phyloP scores from a whole-genome alignment of 2,888 invertebrate species.

The Caenorhabditis zanzibari region DNA sequence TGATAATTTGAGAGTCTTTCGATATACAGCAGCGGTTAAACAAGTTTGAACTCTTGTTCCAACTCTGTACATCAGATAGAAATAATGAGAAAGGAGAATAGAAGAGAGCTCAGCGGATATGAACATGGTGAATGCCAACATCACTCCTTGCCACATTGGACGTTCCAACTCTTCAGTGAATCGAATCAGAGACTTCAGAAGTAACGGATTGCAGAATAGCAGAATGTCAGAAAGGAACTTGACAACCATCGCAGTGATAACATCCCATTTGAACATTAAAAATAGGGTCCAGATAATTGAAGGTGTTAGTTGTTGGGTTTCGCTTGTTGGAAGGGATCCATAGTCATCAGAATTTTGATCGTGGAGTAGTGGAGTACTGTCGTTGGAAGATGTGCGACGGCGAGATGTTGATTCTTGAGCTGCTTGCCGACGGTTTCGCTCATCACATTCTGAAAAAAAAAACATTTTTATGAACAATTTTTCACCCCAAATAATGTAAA shows the following conservation, averaged over 20 bases:
- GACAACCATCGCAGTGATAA: conserved; percentile 79
- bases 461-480: no score
- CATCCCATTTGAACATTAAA: conserved; percentile 79
- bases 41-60: conserved; percentile 82
- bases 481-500: no score
- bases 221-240: conserved; percentile 80
- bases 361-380: conserved; percentile 69
- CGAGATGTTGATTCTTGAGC: conserved; percentile 36
- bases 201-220: conserved; percentile 79
- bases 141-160: conserved; percentile 82
- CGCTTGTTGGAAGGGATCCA: conserved; percentile 59
- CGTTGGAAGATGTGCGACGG: conserved; percentile 45
- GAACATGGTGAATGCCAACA: conserved; percentile 80
- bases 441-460: conserved; percentile 51
- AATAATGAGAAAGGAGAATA: conserved; percentile 81
- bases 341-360: conserved; percentile 69
- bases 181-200: conserved; percentile 79
- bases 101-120: conserved; percentile 79
- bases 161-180: conserved; percentile 78
- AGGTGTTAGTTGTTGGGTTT: conserved; percentile 40
- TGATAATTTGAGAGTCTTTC: conserved; percentile 85
- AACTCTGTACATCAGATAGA: conserved; percentile 82
- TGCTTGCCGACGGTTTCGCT: conserved; percentile 31
- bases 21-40: conserved; percentile 82
- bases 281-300: conserved; percentile 76